Conservation (phyloP, 2,888 invertebrate genomes). For the Callyntrura sp. region DNA sequence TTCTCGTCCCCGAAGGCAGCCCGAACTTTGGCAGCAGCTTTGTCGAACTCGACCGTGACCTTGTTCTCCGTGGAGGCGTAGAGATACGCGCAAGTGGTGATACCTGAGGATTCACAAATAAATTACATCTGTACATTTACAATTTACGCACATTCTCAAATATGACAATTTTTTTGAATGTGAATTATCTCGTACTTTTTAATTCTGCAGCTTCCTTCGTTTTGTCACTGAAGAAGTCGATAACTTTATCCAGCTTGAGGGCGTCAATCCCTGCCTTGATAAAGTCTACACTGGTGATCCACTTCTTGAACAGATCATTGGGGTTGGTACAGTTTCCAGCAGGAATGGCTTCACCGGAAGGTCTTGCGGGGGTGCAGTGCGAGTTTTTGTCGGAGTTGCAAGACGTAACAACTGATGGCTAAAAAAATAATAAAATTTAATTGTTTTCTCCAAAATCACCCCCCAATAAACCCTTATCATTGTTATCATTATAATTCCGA, state of each 20-base stretch:
- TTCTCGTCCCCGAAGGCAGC: slow-evolving; percentile 23
- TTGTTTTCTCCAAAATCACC: too few relatives aligned
- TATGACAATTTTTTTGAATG: too few relatives aligned
- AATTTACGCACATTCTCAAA: too few relatives aligned
- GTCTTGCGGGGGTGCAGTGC: not conserved
- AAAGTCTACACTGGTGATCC: slow-evolving; percentile 21
- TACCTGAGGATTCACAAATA: not conserved
- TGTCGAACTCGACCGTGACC: not conserved
- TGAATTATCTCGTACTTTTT: too few relatives aligned
- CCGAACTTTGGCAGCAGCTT: not conserved
- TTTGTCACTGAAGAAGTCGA: not conserved
- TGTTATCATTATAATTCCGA: too few relatives aligned
- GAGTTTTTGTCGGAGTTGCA: slow-evolving; percentile 41
- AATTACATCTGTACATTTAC: not conserved
- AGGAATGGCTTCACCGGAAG: not conserved
- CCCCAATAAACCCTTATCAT: too few relatives aligned
- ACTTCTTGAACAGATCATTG: slow-evolving; percentile 6
- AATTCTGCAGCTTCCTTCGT: not conserved
- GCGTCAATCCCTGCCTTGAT: slow-evolving; percentile 20
- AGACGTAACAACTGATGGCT: slow-evolving; percentile 48
- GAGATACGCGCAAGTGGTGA: slow-evolving; percentile 43
- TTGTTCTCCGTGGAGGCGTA: slow-evolving; percentile 29
- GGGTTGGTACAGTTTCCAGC: slow-evolving; percentile 21
- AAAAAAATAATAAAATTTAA: not conserved
- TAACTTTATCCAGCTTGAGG: not conserved